phyloP scores from a whole-genome alignment of 1,140 invertebrate genomes.

The Lineus longissimus region DNA sequence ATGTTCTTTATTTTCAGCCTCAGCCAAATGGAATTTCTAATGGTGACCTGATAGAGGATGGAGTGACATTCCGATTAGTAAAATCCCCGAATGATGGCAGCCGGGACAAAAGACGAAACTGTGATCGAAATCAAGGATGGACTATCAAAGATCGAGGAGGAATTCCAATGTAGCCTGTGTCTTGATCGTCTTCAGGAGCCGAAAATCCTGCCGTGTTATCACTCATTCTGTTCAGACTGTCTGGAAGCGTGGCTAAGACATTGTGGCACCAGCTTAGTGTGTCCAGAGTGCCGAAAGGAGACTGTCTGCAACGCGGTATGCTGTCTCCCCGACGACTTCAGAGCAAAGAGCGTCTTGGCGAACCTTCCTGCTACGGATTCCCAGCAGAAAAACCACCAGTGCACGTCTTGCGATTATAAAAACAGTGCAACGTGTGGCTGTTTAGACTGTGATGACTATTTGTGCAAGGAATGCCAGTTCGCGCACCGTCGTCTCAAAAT shows the following conservation, averaged over 20 bases:
- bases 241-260: background rate
- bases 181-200: background rate
- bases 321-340: background rate
- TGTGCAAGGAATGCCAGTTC: background rate
- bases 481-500: background rate
- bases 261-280: background rate
- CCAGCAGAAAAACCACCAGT: background rate
- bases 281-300: background rate
- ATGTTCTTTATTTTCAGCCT: no score
- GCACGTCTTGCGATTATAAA: constrained; percentile 5
- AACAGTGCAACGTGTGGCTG: background rate
- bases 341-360: background rate
- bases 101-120: background rate
- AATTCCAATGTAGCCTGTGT: constrained; percentile 7
- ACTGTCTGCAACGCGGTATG: background rate
- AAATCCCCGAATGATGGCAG: no score
- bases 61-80: no score
- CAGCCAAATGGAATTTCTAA: no score
- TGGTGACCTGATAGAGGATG: no score
- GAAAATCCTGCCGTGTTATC: background rate
- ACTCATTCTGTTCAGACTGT: constrained; percentile 1
- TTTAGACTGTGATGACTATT: background rate
- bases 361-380: background rate
- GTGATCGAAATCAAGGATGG: background rate
- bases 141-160: background rate